A percentile compares a stretch with the other conserved stretches of the same genome.
Conservation (phyloP, 2,888 invertebrate species). For the Pantelozetes paolii region DNA sequence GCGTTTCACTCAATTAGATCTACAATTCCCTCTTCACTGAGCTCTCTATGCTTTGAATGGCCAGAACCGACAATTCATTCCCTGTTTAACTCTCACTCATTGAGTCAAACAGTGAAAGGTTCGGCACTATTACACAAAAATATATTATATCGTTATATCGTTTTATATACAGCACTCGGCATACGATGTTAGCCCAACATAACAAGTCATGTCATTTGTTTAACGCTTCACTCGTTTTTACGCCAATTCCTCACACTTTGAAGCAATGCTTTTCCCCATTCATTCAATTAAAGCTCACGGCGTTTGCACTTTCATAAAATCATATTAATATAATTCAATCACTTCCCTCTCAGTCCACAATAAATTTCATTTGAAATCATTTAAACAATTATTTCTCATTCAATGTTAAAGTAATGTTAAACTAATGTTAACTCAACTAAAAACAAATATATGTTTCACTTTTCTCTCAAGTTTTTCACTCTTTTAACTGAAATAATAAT, state of each 20-base stretch:
- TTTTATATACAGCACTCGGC: background rate
- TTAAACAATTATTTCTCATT: constrained; percentile 21
- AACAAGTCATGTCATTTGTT: constrained; percentile 32
- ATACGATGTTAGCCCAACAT: background rate
- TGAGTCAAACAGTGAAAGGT: background rate
- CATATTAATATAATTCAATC: constrained; percentile 18
- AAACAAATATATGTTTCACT: background rate
- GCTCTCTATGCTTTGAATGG: no score
- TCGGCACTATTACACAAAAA: constrained; percentile 26
- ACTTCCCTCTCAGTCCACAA: background rate
- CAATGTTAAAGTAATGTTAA: no score
- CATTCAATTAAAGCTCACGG: constrained; percentile 29
- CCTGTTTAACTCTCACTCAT: constrained; percentile 4
- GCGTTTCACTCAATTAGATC: constrained; percentile 31
- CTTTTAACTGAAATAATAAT: no score
- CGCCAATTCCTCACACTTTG: background rate
- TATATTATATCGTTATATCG: constrained; percentile 14
- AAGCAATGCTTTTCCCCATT: background rate
- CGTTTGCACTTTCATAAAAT: background rate
- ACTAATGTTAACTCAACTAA: background rate
- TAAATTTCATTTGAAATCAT: constrained; percentile 5
- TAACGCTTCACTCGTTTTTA: constrained; percentile 33
- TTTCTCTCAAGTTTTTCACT: background rate
- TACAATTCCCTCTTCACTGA: constrained; percentile 36
- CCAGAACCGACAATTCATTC: background rate